These are phyloP conservation scores for Cordylochernes scorpioides DNA, from an alignment of 2,888 invertebrate species.

Conservation along the genomic window DNA sequence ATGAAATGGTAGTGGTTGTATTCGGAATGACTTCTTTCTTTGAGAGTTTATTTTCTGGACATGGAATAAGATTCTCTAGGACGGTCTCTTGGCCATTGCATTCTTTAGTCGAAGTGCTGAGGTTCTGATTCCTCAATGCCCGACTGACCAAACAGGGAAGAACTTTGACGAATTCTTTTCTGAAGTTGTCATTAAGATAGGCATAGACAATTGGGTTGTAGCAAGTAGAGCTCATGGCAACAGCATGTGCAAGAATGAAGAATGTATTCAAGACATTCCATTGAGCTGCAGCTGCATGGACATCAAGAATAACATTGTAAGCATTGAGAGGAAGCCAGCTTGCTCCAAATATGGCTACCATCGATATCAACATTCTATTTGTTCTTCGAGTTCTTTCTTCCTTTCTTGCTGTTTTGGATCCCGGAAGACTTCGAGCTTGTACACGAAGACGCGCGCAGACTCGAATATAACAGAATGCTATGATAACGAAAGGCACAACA, in stretches of 20 bases:
- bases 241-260: slow-evolving; percentile 61
- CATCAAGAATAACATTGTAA: slow-evolving; percentile 50
- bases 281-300: slow-evolving; percentile 33
- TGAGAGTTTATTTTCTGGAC: no score
- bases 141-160: slow-evolving; percentile 17
- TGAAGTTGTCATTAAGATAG: slow-evolving; percentile 78
- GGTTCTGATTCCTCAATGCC: no score
- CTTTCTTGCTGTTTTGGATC: slow-evolving; percentile 41
- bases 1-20: no score
- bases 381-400: slow-evolving; percentile 73
- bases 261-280: slow-evolving; percentile 56
- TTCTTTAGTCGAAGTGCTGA: no score
- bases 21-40: no score
- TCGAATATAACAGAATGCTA: slow-evolving; percentile 73
- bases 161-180: slow-evolving; percentile 44
- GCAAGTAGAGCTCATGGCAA: slow-evolving; percentile 77
- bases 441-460: slow-evolving; percentile 50
- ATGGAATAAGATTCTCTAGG: not conserved
- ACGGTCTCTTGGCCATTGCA: not conserved
- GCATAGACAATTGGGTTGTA: slow-evolving; percentile 88
- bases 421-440: slow-evolving; percentile 53
- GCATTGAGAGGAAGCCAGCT: slow-evolving; percentile 80
- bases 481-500: slow-evolving; percentile 69
- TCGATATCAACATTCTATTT: slow-evolving; percentile 84
- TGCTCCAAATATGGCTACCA: slow-evolving; percentile 76